A percentile compares a stretch with the other conserved stretches of the same genome.
phyloP scores from a whole-genome alignment of 2,113 vertebrate genomes.

The Engystomops pustulosus region DNA sequence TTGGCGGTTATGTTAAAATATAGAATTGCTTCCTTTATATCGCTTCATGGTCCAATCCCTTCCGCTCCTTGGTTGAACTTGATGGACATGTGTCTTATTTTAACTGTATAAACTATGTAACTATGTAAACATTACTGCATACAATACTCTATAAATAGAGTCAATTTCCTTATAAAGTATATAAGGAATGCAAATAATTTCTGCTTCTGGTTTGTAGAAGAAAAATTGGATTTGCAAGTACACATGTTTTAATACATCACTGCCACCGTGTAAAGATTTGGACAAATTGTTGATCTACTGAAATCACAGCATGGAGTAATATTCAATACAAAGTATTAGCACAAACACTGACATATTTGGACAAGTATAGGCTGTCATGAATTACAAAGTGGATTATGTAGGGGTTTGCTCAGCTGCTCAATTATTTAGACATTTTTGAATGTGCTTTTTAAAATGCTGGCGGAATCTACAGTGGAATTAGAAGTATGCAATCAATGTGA shows the following conservation, averaged over 20 bases:
- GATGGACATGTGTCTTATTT: too few species aligned
- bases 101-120: too few species aligned
- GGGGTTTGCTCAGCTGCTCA: conserved; percentile 7
- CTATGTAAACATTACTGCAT: too few species aligned
- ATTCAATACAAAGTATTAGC: neutral
- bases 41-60: too few species aligned
- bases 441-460: conserved; percentile 23
- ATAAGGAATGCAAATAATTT: neutral
- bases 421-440: conserved; percentile 41
- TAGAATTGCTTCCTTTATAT: too few species aligned
- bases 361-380: conserved; percentile 6
- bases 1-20: too few species aligned
- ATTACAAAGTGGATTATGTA: conserved; percentile 30
- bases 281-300: neutral
- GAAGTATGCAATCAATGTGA: conserved; percentile 48
- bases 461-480: conserved; percentile 29
- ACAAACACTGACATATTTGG: conserved; percentile 22
- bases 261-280: neutral
- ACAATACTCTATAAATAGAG: too few species aligned
- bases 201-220: neutral
- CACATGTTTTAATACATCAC: neutral
- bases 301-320: neutral
- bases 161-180: neutral
- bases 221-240: neutral
- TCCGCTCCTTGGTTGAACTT: too few species aligned